Evolutionary conservation across 2,797 vertebrate genomes (phyloP).

Genomic region (Luscinia megarhynchos): DNA sequence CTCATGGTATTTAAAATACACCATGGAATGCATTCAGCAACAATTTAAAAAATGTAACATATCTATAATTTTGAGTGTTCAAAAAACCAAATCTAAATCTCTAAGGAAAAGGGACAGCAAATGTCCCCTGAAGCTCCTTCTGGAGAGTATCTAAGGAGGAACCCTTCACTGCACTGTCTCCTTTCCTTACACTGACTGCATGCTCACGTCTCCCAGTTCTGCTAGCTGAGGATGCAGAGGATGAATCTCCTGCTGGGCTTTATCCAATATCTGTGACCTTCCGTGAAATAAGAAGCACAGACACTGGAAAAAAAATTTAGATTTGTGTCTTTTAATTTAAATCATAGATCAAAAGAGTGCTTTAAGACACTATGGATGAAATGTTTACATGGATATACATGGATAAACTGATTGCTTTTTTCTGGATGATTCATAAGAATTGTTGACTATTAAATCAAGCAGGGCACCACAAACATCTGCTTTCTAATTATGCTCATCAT

Average conservation of each 20-base stretch:
- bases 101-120: not conserved
- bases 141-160: not conserved
- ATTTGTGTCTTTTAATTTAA: not conserved
- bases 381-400: not conserved
- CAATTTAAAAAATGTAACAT: accelerated
- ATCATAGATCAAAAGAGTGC: not conserved
- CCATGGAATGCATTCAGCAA: not conserved
- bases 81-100: not conserved
- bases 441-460: not conserved
- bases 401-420: not conserved
- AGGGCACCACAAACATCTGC: not conserved
- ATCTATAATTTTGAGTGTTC: not conserved
- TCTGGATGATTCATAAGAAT: not conserved
- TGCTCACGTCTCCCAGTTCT: accelerated
- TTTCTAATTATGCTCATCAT: not conserved
- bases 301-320: not conserved
- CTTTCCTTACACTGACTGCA: not conserved
- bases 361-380: not conserved
- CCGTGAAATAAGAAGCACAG: not conserved
- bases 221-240: not conserved
- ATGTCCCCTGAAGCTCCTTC: not conserved
- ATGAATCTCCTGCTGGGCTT: not conserved
- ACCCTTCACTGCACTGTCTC: accelerated
- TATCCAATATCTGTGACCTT: not conserved
- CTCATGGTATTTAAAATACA: not conserved